Evolutionary conservation across 2,113 vertebrate species (phyloP).

Genomic region (Nansenia antarctica): DNA sequence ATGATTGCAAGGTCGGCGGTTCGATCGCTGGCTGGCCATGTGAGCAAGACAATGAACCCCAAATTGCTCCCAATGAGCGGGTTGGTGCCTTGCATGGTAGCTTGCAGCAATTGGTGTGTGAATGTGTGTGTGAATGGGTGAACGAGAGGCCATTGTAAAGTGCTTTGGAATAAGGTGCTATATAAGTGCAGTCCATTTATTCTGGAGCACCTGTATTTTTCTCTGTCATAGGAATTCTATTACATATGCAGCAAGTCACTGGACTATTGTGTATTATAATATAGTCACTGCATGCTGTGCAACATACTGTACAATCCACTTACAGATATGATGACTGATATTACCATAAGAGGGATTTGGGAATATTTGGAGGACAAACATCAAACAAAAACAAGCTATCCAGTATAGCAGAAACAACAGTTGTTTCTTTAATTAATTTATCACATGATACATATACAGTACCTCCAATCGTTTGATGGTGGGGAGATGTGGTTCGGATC

Average conservation of each 20-base stretch:
- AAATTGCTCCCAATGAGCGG: too few species aligned
- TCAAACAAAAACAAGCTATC: neutral
- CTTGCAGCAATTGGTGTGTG: too few species aligned
- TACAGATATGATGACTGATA: neutral
- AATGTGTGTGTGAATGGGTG: too few species aligned
- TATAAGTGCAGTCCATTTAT: too few species aligned
- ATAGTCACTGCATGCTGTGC: neutral
- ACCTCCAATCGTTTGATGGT: neutral
- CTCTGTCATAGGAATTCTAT: conserved; percentile 10
- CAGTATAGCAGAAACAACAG: neutral
- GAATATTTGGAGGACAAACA: neutral
- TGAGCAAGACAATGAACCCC: too few species aligned
- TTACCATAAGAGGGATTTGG: neutral
- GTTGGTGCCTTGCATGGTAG: too few species aligned
- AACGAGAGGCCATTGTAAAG: too few species aligned
- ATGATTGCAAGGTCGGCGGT: too few species aligned
- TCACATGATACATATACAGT: neutral
- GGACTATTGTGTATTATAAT: neutral
- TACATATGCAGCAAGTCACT: conserved; percentile 7
- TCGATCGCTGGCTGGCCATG: too few species aligned
- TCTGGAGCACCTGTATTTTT: conserved; percentile 28
- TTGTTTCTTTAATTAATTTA: neutral
- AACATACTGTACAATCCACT: conserved; percentile 2
- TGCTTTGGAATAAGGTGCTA: too few species aligned
- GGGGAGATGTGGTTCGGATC: neutral